Evolutionary conservation across 2,113 vertebrate species (phyloP).

Genomic region (Dolichallabes microphthalmus): DNA sequence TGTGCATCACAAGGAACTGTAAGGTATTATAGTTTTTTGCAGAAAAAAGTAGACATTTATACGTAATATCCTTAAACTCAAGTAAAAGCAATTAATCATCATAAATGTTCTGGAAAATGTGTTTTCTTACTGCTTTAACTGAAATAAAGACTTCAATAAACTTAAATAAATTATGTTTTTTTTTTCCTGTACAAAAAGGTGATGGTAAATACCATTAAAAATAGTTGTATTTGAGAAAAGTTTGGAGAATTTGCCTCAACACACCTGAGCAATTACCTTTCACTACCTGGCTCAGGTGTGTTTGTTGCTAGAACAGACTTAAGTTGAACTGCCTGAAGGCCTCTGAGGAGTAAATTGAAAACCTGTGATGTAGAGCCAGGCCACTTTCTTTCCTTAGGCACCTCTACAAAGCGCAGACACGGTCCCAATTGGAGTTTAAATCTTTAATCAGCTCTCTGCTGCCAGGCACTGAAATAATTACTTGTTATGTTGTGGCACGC

Average conservation of each 20-base stretch:
- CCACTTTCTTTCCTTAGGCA: slow-evolving; percentile 49
- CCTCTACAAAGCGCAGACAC: slow-evolving; percentile 41
- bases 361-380: slow-evolving; percentile 14
- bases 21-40: neutral
- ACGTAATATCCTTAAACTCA: neutral
- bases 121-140: neutral
- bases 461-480: slow-evolving; percentile 64
- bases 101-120: neutral
- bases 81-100: neutral
- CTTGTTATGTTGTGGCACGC: slow-evolving; percentile 62
- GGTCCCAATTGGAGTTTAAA: slow-evolving; percentile 62
- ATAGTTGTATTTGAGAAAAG: neutral
- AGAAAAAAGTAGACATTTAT: too few relatives aligned
- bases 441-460: slow-evolving; percentile 70
- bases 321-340: slow-evolving; percentile 6
- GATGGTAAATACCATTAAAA: neutral
- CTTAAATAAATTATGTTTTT: neutral
- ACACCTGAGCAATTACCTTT: neutral
- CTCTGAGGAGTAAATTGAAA: slow-evolving; percentile 18
- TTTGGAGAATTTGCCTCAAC: too few relatives aligned
- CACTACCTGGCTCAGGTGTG: neutral
- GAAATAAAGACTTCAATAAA: neutral
- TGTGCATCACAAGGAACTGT: neutral
- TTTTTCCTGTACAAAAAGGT: neutral
- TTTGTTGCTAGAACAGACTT: neutral